Conservation (phyloP, 2,888 invertebrate genomes). For the Lepas anatifera region DNA sequence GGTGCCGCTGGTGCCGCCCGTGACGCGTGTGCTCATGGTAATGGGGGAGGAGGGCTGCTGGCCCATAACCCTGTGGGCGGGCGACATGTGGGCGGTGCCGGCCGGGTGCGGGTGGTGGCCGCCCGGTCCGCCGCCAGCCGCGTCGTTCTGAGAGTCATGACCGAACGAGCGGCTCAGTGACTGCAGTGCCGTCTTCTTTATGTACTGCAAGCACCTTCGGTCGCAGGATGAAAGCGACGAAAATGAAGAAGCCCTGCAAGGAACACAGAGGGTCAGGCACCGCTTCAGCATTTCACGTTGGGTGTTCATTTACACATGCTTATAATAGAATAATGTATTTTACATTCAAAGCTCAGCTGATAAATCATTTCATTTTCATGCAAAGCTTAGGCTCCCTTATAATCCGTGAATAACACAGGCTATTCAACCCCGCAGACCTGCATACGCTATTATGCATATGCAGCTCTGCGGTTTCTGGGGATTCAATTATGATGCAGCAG, state of each 20-base stretch:
- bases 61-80: neutral
- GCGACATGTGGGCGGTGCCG: no score
- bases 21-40: neutral
- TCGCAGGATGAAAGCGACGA: constrained; percentile 25
- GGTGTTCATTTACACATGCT: no score
- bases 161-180: constrained; percentile 12
- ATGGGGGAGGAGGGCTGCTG: neutral
- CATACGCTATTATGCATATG: no score
- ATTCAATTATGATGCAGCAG: no score
- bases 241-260: constrained; percentile 24
- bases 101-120: neutral
- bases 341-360: no score
- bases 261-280: neutral
- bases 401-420: no score
- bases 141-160: neutral
- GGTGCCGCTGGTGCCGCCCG: neutral
- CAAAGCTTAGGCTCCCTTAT: no score
- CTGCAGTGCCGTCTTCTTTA: constrained; percentile 8
- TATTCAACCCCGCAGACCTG: no score
- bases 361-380: no score
- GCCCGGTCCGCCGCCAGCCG: neutral
- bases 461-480: no score
- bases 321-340: no score
- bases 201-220: constrained; percentile 22
- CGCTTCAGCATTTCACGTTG: no score